Evolutionary conservation across 2,797 vertebrate genomes (phyloP).

Genomic region (Agapornis canus): DNA sequence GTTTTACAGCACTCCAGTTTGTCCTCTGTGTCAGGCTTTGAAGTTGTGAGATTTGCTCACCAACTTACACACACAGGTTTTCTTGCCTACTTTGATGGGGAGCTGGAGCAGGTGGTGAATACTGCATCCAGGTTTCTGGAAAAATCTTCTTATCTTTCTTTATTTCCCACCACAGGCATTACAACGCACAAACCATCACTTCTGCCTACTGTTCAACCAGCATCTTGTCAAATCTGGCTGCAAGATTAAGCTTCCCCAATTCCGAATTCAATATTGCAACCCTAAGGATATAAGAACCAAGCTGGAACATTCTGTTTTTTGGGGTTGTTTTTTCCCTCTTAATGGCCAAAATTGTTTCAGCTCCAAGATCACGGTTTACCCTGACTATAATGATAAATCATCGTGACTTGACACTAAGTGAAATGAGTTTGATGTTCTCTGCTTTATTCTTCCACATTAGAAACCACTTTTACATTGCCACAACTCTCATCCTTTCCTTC

Average conservation of each 20-base stretch:
- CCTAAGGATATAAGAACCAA: slow-evolving; percentile 78
- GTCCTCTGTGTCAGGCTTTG: background rate
- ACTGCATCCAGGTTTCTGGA: slow-evolving; percentile 2
- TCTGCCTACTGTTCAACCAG: slow-evolving; percentile 67
- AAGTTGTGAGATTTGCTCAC: background rate
- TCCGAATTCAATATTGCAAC: slow-evolving; percentile 79
- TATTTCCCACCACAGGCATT: slow-evolving; percentile 59
- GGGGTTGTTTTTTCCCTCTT: slow-evolving; percentile 16
- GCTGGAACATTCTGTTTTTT: slow-evolving; percentile 67
- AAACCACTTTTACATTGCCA: slow-evolving; percentile 63
- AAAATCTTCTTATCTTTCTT: slow-evolving; percentile 44
- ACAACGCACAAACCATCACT: slow-evolving; percentile 58
- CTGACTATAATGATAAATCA: slow-evolving; percentile 69
- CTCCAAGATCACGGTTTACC: slow-evolving; percentile 63
- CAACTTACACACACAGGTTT: background rate
- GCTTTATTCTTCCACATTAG: slow-evolving; percentile 63
- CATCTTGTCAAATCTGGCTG: slow-evolving; percentile 79
- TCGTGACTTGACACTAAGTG: slow-evolving; percentile 69
- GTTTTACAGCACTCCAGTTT: background rate
- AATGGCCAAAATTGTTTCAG: slow-evolving; percentile 76
- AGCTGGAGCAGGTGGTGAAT: background rate
- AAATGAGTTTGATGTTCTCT: slow-evolving; percentile 73
- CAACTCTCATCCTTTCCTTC: slow-evolving; percentile 56
- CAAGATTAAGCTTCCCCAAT: slow-evolving; percentile 78
- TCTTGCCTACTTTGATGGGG: background rate